These are phyloP conservation scores for Rhingia rostrata DNA, from an alignment of 2,888 invertebrate genomes.

Conservation along the genomic window DNA sequence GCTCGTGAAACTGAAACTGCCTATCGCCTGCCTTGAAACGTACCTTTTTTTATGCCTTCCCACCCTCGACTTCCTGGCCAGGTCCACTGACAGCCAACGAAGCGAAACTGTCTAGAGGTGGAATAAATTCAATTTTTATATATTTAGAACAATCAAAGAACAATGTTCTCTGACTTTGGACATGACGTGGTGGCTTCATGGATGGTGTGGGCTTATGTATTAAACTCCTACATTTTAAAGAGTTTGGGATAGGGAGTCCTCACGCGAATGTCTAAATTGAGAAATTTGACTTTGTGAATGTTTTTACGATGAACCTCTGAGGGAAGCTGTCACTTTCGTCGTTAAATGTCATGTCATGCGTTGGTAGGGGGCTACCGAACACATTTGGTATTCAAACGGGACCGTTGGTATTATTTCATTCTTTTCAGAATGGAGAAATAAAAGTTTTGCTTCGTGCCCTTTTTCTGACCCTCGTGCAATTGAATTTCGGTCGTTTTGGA, in stretches of 20 bases:
- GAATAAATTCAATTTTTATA: conserved; percentile 65
- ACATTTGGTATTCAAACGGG: conserved; percentile 53
- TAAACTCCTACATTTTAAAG: not conserved
- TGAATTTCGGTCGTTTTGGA: conserved; percentile 24
- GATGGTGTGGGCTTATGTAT: not conserved
- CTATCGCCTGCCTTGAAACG: not conserved
- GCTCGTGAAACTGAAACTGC: not conserved
- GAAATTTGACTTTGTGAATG: conserved; percentile 61
- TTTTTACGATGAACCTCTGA: conserved; percentile 51
- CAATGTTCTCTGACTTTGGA: conserved; percentile 57
- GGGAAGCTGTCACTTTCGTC: conserved; percentile 51
- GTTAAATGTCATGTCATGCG: conserved; percentile 29
- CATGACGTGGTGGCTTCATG: conserved; percentile 21
- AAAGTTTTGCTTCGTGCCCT: conserved; percentile 25
- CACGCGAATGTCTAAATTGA: conserved; percentile 60
- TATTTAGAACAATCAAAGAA: conserved; percentile 66
- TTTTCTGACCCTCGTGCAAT: conserved; percentile 35
- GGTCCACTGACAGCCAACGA: conserved; percentile 8
- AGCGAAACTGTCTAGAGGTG: conserved; percentile 43
- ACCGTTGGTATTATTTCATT: conserved; percentile 23
- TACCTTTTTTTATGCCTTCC: conserved; percentile 17
- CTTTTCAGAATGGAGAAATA: conserved; percentile 37
- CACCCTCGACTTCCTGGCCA: conserved; percentile 22
- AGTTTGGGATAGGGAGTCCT: conserved; percentile 2
- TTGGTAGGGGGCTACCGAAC: not conserved